These are phyloP conservation scores for Ictalurus punctatus DNA, from an alignment of 2,113 vertebrate genomes.

Conservation along the genomic window DNA sequence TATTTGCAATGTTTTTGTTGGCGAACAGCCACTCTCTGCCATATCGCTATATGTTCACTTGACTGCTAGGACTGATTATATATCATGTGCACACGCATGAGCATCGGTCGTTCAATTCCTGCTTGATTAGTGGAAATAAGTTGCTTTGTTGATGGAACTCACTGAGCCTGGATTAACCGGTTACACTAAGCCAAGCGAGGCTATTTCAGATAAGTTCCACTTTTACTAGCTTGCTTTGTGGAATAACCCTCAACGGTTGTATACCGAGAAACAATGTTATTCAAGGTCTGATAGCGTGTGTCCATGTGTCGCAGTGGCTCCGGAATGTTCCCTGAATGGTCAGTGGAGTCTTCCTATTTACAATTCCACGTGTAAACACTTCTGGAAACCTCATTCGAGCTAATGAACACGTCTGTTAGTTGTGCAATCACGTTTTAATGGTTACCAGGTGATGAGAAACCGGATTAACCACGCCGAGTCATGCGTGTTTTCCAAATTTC, in stretches of 20 bases:
- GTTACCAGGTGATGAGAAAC: not conserved
- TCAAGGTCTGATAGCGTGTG: not conserved
- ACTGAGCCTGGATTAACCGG: not conserved
- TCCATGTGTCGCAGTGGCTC: not conserved
- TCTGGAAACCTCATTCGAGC: not conserved
- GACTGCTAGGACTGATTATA: not conserved
- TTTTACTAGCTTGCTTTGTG: not conserved
- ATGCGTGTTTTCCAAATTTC: not conserved
- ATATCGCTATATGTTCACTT: not conserved
- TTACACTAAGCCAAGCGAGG: not conserved
- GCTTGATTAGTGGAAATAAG: not conserved
- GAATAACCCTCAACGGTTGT: not conserved
- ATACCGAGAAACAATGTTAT: not conserved
- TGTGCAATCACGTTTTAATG: not conserved
- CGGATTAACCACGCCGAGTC: not conserved
- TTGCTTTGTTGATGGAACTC: not conserved
- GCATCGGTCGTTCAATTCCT: not conserved
- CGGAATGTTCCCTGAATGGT: not conserved
- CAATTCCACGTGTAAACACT: not conserved
- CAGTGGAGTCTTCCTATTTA: not conserved
- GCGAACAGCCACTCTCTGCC: not conserved
- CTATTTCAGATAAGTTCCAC: not conserved
- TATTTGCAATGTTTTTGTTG: not conserved
- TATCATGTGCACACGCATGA: not conserved
- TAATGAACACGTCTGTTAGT: not conserved